Percentiles rank a stretch among this genome's conserved stretches.
phyloP scores from a whole-genome alignment of 2,797 vertebrate genomes.

The Craterocephalus amniculus region DNA sequence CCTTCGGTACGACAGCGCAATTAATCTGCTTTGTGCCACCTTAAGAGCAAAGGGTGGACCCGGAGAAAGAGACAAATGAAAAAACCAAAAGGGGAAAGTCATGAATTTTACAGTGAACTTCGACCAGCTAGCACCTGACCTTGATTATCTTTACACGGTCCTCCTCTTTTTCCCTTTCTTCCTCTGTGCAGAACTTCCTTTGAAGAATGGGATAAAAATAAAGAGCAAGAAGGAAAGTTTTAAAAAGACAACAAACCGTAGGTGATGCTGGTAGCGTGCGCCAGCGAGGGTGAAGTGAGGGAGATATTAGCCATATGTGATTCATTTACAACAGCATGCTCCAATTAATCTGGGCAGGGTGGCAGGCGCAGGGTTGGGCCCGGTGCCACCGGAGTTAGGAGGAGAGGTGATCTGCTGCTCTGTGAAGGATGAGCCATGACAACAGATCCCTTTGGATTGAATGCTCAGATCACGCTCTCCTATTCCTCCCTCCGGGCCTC shows the following conservation, averaged over 20 bases:
- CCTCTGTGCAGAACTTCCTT: slow-evolving; percentile 13
- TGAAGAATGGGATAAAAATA: slow-evolving; percentile 11
- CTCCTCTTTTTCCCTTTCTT: not conserved
- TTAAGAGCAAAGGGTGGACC: slow-evolving; percentile 60
- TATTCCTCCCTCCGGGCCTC: slow-evolving; percentile 10
- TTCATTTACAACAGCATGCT: slow-evolving; percentile 79
- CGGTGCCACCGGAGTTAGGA: slow-evolving; percentile 69
- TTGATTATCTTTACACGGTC: slow-evolving; percentile 44
- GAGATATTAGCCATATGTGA: slow-evolving; percentile 77
- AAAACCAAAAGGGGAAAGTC: slow-evolving; percentile 73
- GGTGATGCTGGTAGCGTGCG: slow-evolving; percentile 39
- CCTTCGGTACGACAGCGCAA: slow-evolving; percentile 60
- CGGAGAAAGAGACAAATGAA: slow-evolving; percentile 66
- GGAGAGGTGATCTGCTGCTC: slow-evolving; percentile 55
- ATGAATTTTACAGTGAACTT: slow-evolving; percentile 79
- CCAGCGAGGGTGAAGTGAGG: slow-evolving; percentile 33
- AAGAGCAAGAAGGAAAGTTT: slow-evolving; percentile 22
- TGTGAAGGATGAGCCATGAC: slow-evolving; percentile 59
- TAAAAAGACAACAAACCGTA: slow-evolving; percentile 55
- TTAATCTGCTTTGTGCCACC: slow-evolving; percentile 75
- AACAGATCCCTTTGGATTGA: slow-evolving; percentile 65
- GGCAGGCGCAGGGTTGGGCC: slow-evolving; percentile 73
- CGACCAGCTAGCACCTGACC: slow-evolving; percentile 55
- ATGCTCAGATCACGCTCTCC: slow-evolving; percentile 45
- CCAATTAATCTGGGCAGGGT: slow-evolving; percentile 78